A percentile compares a stretch with the other conserved stretches of the same genome.
Conservation (phyloP, 1,140 invertebrate species). For the Bilobella aurantiaca region DNA sequence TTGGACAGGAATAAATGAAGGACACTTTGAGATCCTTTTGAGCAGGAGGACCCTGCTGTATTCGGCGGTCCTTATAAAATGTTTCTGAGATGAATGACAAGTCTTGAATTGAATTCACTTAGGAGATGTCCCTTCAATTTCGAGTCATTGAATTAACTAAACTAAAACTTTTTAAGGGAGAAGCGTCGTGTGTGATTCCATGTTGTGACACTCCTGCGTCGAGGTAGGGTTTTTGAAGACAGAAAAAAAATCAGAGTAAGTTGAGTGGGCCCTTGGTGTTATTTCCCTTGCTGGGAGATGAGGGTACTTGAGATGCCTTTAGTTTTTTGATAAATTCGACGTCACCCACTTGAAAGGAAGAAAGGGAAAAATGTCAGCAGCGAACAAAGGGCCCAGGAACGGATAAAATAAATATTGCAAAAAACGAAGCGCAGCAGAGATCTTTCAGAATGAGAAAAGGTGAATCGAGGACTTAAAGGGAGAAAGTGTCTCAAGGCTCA, state of each 20-base stretch:
- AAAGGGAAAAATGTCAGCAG: constrained; percentile 4
- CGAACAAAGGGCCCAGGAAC: not conserved
- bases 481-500: not conserved
- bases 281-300: not conserved
- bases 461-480: too few species aligned
- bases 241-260: not conserved
- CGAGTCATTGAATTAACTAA: not conserved
- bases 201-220: not conserved
- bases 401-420: constrained; percentile 8
- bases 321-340: constrained; percentile 9
- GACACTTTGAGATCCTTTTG: not conserved
- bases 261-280: not conserved
- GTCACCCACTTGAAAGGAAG: constrained; percentile 9
- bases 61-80: too few species aligned
- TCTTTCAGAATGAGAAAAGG: too few species aligned
- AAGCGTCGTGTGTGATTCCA: constrained; percentile 4
- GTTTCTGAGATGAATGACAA: too few species aligned
- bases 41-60: not conserved
- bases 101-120: too few species aligned
- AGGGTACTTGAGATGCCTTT: constrained; percentile 5
- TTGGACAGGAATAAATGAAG: constrained; percentile 2
- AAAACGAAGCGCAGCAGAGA: too few species aligned
- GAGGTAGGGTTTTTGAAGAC: not conserved
- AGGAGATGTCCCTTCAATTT: too few species aligned
- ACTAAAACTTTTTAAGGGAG: not conserved